Percentiles rank a stretch among this genome's conserved stretches.
Evolutionary conservation across 2,113 vertebrate genomes (phyloP).

Genomic region (Euleptes europaea): DNA sequence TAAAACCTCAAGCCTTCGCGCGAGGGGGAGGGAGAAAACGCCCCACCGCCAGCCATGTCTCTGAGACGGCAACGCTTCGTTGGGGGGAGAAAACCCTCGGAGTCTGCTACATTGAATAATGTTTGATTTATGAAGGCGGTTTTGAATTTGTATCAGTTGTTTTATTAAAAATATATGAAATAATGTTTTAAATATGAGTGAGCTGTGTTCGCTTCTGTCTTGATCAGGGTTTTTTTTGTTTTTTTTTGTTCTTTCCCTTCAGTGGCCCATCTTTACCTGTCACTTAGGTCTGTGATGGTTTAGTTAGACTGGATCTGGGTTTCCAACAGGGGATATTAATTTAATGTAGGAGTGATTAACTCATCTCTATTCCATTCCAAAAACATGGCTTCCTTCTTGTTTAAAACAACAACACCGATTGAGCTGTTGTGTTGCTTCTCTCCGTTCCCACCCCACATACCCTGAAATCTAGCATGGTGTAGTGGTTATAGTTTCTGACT

Average conservation of each 20-base stretch:
- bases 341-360: conserved; percentile 56
- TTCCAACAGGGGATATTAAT: conserved; percentile 64
- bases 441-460: not conserved
- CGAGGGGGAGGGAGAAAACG: not conserved
- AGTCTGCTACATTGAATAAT: conserved; percentile 77
- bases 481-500: no score
- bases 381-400: conserved; percentile 27
- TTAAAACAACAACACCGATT: not conserved
- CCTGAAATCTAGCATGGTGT: not conserved
- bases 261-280: conserved; percentile 48
- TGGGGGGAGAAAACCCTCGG: conserved; percentile 75
- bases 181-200: conserved; percentile 82
- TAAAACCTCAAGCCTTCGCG: conserved; percentile 81
- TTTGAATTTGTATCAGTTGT: conserved; percentile 87
- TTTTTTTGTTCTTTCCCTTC: conserved; percentile 38
- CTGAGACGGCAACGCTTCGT: conserved; percentile 61
- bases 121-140: conserved; percentile 90
- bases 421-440: not conserved
- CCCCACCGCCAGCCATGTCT: conserved; percentile 52
- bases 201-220: conserved; percentile 65
- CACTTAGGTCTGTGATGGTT: conserved; percentile 47
- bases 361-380: conserved; percentile 60
- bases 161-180: conserved; percentile 92
- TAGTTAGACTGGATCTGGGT: conserved; percentile 28
- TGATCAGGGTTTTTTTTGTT: conserved; percentile 53